Base-by-base conservation (phyloP, 1,140 invertebrate species). In the Choristoneura fumiferana region DNA sequence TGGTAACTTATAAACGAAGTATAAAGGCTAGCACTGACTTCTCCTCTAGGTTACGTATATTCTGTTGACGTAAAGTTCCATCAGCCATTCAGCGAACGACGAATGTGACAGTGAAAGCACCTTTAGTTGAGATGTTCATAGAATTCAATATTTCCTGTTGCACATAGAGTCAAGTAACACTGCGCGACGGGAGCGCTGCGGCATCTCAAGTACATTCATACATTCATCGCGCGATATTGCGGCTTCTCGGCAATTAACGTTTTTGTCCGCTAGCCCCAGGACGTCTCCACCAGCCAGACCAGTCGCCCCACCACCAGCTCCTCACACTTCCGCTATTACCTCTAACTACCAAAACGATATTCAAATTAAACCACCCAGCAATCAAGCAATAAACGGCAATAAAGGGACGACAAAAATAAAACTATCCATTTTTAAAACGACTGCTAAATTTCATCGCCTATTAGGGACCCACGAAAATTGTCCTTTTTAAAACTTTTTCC, bases 401-500 rank as follows among this genome's bases (percentile, higher is more conserved):
- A 62, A 75, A 65, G 66, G 69, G 67, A 78, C 62, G 64, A 68
- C 65, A 72, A 58, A 69, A 60, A 72, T 72, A 62, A n/a, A 62
- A 62, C 67, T 76, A 70, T 75, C 58, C 67, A 65, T 76, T 79
- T 78, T 78, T 58, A 77, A 81, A 86, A 81, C 71, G 65, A 70
- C 73, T 77, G 76, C 75, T 62, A 85, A 84, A 85, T 81, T 80
- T 74, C 70, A 69, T 77, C 69, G 76, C 65, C 75, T 74, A 84
- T 83, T 81, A 83, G 43, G 54, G 45, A 64, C 68, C 71, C 63
- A 78, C 63, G 78, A 72, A 87, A 87, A 87, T 87, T 87, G 84
- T 87, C 86, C 80, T 76, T 82, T 49, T 78, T 70, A 69, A 72
- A 78, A 79, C 67, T 75, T 75, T 80, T 83, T 78, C 69, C 71